Conservation (phyloP, 1,140 invertebrate species). For the Cydia pomonella region DNA sequence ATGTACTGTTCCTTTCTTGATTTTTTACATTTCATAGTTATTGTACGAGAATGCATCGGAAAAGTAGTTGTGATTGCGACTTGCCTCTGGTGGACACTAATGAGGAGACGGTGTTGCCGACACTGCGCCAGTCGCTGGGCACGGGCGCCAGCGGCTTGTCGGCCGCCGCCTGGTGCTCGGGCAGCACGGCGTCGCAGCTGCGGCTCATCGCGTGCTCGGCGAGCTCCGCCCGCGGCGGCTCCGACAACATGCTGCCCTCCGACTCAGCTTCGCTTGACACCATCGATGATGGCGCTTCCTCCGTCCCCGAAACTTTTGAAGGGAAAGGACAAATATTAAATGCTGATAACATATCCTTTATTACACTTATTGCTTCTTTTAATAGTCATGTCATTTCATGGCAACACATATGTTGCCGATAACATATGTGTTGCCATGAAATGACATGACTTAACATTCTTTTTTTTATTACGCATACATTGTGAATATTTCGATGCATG, state of each 20-base stretch:
- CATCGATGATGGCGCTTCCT: conserved; percentile 72
- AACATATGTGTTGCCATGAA: neutral
- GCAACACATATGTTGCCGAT: no score
- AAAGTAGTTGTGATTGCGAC: neutral
- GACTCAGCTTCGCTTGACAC: conserved; percentile 74
- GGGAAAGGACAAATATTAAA: conserved; percentile 26
- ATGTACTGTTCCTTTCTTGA: no score
- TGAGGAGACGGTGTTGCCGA: conserved; percentile 52
- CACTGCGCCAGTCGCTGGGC: conserved; percentile 51
- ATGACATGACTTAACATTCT: neutral
- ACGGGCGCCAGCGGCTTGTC: conserved; percentile 50
- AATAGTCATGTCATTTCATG: neutral
- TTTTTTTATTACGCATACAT: neutral
- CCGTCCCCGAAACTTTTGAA: conserved; percentile 52
- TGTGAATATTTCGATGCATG: neutral
- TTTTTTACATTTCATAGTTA: no score
- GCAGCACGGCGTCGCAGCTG: conserved; percentile 40
- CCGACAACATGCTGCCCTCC: conserved; percentile 64
- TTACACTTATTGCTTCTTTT: neutral
- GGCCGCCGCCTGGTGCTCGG: conserved; percentile 41
- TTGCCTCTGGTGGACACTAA: conserved; percentile 60
- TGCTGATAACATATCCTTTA: conserved; percentile 12
- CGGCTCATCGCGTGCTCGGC: conserved; percentile 37
- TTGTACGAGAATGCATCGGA: no score
- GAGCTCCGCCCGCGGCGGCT: conserved; percentile 52